Evolutionary conservation across 2,888 invertebrate genomes (phyloP), one percentile per base, ranked within the genome.

Genomic region (Odontomyia ornata): DNA sequence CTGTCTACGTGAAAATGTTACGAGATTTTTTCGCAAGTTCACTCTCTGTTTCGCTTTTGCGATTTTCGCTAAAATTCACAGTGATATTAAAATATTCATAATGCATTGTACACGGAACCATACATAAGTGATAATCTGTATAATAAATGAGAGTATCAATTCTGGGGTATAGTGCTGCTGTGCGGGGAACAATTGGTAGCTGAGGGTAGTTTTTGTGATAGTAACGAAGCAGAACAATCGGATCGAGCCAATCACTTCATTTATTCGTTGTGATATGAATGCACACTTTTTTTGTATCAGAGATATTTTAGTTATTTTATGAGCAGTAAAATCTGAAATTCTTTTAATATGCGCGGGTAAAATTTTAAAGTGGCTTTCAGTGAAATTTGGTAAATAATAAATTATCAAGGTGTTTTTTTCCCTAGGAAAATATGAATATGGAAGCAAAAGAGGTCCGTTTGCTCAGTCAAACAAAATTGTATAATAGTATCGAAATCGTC

Each of bases 1-100:
- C 69, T 47, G 69, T 47, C 47, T 69, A 69, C 69, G 46, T 69
- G 47, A 25, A 69, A 46, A 47, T 11, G 23, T 69, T 69, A 69
- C 52, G 15, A n/a, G 15, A 52, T 52, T 52, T 52, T 52, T 52
- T 3, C 52, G n/a, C 52, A 15, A 4, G 18, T n/a, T 52, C 18
- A 13, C 52, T 52, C 36, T 36, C 36, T 3, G 36, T 9, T 5
- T 9, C 5, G 36, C 36, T 4, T 15, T 52, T 52, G 52, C 15
- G 52, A 52, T 9, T 52, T 18, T 18, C 52, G 15, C 52, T 52
- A n/a, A 52, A 52, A 52, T 15, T 52, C 52, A 15, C 52, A 52
- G 52, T 52, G 52, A 21, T 27, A 69, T 28, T 69, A 25, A 43
- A 47, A 69, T 69, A 69, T 69, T 47, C 47, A 69, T 69, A 25